A percentile compares a stretch with the other conserved stretches of the same genome.
Conservation (phyloP, 2,797 vertebrate species). For the Myotis findleyi region DNA sequence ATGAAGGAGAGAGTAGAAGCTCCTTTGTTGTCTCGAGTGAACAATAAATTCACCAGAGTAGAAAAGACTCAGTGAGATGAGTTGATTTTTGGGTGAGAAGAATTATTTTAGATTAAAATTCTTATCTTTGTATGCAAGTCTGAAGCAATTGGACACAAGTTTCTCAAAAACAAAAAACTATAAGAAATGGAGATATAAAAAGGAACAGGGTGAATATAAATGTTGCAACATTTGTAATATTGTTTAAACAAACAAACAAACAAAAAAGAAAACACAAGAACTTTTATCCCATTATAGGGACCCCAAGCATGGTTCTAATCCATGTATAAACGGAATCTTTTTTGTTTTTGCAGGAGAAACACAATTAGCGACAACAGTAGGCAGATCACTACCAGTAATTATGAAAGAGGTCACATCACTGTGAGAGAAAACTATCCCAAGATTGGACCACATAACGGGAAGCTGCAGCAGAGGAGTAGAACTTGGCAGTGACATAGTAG, state of each 20-base stretch:
- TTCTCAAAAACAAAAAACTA: neutral
- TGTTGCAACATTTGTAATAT: neutral
- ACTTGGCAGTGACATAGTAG: neutral
- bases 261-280: neutral
- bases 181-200: neutral
- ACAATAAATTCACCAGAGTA: neutral
- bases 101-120: neutral
- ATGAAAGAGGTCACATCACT: neutral
- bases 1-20: neutral
- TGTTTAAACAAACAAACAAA: too few species aligned
- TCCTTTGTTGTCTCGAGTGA: neutral
- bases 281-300: neutral
- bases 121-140: neutral
- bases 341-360: neutral
- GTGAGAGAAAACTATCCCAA: neutral
- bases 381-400: neutral
- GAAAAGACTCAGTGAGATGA: neutral
- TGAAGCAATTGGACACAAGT: neutral
- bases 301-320: neutral
- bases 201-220: neutral
- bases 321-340: neutral
- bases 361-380: neutral
- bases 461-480: neutral
- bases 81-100: neutral
- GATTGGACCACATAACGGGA: neutral